Evolutionary conservation across 2,113 vertebrate species (phyloP), one percentile per base, ranked within the genome.

Genomic region (Illadopsis cleaveri): DNA sequence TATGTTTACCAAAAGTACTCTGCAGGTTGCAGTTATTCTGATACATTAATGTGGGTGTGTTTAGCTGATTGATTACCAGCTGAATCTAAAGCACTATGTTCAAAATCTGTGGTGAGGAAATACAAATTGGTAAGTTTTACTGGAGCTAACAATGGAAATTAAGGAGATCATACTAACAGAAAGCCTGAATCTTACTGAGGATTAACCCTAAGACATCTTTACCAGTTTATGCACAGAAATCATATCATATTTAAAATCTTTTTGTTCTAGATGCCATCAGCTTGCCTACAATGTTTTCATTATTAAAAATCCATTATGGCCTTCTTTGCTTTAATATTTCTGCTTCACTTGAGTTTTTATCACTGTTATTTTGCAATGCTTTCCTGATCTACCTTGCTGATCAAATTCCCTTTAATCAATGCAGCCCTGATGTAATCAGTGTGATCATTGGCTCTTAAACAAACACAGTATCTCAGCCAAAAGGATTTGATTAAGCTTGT

Each of bases 361-460:
- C 60, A 31, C 65, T 88, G 45, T 66, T 90, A 68, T 90, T 97
- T 96, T 90, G 92, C 89, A 92, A 57, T 30, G 31, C 66, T 82
- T 89, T 89, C 47, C 73, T 86, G 82, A 95, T 95, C 92, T 91
- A 33, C 70, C 24, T 57, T 91, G 54, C 42, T 94, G 86, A 96
- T 97, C 90, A 93, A 70, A 88, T 83, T 83, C 60, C 7, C 50
- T 96, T 97, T 95, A 79, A 96, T 96, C 93, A 95, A 86, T 95
- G 71, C 56, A 90, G 28, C 44, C 78, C 69, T 81, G 93, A 83
- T 97, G 70, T 93, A 96, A 97, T 97, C 93, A 66, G 51, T 31
- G 33, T 42, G 48, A 94, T 96, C 82, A 50, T 86, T 89, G 90
- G 31, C 76, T 96, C 76, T 94, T 92, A 83, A 92, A 89, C 73